These are phyloP conservation scores for Percopsis transmontana DNA, from an alignment of 2,113 vertebrate genomes.

Conservation along the genomic window DNA sequence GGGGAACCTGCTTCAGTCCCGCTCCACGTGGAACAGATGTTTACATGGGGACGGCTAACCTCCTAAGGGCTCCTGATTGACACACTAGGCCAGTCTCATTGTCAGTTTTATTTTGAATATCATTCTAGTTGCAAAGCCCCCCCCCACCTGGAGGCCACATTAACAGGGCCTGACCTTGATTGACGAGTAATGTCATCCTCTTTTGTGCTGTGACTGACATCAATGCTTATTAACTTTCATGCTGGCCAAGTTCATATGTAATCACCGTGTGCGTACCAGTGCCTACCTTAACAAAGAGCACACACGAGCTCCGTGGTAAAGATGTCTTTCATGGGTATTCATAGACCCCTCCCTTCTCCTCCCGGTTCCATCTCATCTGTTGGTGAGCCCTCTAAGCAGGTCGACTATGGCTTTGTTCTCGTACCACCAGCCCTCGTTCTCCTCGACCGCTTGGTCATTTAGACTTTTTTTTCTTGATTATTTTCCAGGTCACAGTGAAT, in stretches of 20 bases:
- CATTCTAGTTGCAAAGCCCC: constrained; percentile 17
- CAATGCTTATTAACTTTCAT: constrained; percentile 29
- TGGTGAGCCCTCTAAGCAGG: constrained; percentile 44
- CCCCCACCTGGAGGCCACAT: constrained; percentile 28
- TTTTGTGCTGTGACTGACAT: constrained; percentile 58
- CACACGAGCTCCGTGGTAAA: constrained; percentile 18
- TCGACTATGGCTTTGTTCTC: constrained; percentile 45
- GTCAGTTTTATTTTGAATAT: constrained; percentile 54
- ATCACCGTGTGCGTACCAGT: constrained; percentile 18
- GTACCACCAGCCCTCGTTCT: constrained; percentile 36
- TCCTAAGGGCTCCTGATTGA: constrained; percentile 54
- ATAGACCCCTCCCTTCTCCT: constrained; percentile 12
- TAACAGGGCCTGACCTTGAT: constrained; percentile 65
- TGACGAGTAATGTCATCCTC: constrained; percentile 53
- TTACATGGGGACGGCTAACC: constrained; percentile 53
- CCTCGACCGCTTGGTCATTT: constrained; percentile 43
- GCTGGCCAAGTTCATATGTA: constrained; percentile 1
- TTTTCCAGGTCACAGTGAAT: constrained; percentile 66
- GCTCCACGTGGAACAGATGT: constrained; percentile 60
- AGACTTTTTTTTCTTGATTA: constrained; percentile 26
- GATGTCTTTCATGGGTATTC: neutral
- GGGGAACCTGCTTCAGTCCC: constrained; percentile 51
- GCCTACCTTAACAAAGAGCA: constrained; percentile 30
- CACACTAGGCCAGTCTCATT: constrained; percentile 47
- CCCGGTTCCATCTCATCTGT: constrained; percentile 12